Conservation (phyloP, 1,140 invertebrate species). For the Drosophila simulans region DNA sequence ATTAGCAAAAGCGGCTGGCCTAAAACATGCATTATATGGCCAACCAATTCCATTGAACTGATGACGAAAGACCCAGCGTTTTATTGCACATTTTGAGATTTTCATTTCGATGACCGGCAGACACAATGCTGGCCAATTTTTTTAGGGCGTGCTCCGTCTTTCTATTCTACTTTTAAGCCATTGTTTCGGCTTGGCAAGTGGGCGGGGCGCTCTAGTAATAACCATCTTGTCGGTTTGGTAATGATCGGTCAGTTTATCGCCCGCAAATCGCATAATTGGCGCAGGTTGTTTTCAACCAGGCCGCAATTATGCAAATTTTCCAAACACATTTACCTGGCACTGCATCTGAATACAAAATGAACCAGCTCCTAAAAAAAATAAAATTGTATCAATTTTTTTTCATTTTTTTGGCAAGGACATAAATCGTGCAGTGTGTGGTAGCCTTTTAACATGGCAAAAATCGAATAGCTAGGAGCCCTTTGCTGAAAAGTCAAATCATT, state of each 20-base stretch:
- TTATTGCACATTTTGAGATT: conserved; percentile 34
- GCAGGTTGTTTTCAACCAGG: conserved; percentile 27
- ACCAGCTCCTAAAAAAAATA: too few relatives aligned
- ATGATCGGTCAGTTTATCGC: conserved; percentile 78
- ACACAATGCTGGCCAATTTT: conserved; percentile 44
- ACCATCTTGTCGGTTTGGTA: conserved; percentile 65
- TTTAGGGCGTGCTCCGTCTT: conserved; percentile 28
- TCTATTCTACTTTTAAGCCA: conserved; percentile 23
- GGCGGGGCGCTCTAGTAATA: conserved; percentile 64
- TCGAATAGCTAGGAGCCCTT: background rate
- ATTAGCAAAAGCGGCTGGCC: conserved; percentile 26
- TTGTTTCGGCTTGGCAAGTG: conserved; percentile 48
- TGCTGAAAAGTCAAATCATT: background rate
- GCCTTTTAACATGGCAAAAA: background rate
- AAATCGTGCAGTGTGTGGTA: background rate
- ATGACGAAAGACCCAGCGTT: conserved; percentile 36
- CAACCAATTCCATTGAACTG: conserved; percentile 9
- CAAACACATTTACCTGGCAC: conserved; percentile 41
- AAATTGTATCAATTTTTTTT: too few relatives aligned
- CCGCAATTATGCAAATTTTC: conserved; percentile 66
- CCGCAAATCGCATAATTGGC: conserved; percentile 68
- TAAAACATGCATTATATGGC: conserved; percentile 42
- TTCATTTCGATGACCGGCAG: conserved; percentile 29
- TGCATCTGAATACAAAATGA: background rate
- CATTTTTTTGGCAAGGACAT: too few relatives aligned